Base-by-base conservation (phyloP, 2,113 vertebrate genomes). In the Tautogolabrus adspersus region DNA sequence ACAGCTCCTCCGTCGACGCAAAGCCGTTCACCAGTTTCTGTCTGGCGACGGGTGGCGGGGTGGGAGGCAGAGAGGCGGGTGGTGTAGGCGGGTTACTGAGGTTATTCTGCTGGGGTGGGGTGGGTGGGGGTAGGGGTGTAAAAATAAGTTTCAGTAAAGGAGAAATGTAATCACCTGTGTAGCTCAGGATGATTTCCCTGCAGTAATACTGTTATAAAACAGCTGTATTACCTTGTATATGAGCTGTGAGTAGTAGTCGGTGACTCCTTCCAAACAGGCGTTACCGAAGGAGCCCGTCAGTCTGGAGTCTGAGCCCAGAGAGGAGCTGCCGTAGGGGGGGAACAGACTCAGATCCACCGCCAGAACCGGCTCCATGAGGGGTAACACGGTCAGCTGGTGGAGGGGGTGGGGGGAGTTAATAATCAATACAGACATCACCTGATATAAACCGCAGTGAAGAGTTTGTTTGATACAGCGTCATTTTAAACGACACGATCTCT, bases 71-170 rank as follows among this genome's bases (percentile, higher is more conserved):
- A 37, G 98, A 99, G 74, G 98, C 98, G 1, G 98, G 98, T 0
- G 98, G 98, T 0, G 98, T 99, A 10, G 98, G 97, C 66, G 98
- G 98, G 87, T 99, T 99, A 91, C 97, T 98, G 89, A 99, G 92
- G 84, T 99, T 99, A 92, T 98, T 98, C 95, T 99, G 97, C 95
- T 97, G 93, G 51, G 22, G 23, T 49, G 55, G 26, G 21, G 52
- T 10, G 26, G 46, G 30, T n/a, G n/a, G n/a, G n/a, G n/a, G n/a
- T n/a, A n/a, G 30, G 30, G 30, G 30, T 34, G 26, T 34, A 34
- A 34, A 34, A 2, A 34, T 34, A 0, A 4, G 30, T 34, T 34
- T 34, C 5, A 34, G 30, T 34, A 6, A 5, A 34, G 30, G 30
- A 6, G 0, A 34, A 34, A n/a, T n/a, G n/a, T 26, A 26, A 34